Conservation (phyloP, 2,888 invertebrate species). For the Cerastoderma edule region DNA sequence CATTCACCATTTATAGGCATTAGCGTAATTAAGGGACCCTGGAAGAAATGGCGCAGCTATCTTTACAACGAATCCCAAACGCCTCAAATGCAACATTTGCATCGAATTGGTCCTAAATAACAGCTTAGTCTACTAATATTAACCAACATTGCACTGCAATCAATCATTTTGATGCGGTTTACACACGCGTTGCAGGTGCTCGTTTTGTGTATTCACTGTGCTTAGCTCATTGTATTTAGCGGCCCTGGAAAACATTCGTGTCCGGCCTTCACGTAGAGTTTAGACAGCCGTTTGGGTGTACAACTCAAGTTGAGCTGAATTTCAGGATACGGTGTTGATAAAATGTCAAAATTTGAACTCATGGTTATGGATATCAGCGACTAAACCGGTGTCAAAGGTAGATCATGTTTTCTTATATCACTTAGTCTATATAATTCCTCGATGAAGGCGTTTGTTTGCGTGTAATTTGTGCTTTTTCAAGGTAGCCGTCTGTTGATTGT, state of each 20-base stretch:
- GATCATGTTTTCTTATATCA: conserved; percentile 6
- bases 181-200: conserved; percentile 20
- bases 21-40: conserved; percentile 39
- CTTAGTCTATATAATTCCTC: not conserved
- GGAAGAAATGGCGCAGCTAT: conserved; percentile 9
- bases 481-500: conserved; percentile 36
- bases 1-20: conserved; percentile 81
- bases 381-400: conserved; percentile 31
- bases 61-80: not conserved
- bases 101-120: no score
- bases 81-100: not conserved
- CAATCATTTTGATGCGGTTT: no score
- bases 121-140: no score
- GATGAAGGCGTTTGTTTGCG: not conserved
- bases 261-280: conserved; percentile 31
- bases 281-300: conserved; percentile 47
- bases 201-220: conserved; percentile 32
- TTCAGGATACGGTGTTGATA: not conserved
- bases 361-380: not conserved
- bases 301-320: conserved; percentile 41
- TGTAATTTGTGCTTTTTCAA: conserved; percentile 22
- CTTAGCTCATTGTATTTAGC: conserved; percentile 52
- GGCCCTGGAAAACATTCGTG: conserved; percentile 57
- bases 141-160: no score
- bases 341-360: conserved; percentile 43